These are phyloP conservation scores for Papilio elwesi DNA, from an alignment of 2,888 invertebrate species.

Conservation along the genomic window DNA sequence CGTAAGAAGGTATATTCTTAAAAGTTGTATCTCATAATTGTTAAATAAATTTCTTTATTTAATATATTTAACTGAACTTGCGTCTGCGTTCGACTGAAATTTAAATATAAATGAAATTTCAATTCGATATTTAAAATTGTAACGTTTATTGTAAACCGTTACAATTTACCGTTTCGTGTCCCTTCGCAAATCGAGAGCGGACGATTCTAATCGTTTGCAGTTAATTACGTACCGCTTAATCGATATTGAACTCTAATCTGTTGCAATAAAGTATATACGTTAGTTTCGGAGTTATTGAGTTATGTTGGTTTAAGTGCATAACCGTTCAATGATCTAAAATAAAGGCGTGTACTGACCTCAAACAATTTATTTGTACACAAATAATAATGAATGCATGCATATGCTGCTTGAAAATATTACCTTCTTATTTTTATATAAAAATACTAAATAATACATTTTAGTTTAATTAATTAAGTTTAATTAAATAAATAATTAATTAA, in stretches of 20 bases:
- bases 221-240: conserved; percentile 34
- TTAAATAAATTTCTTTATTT: not conserved
- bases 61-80: conserved; percentile 16
- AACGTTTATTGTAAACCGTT: conserved; percentile 57
- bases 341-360: conserved; percentile 50
- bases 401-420: not conserved
- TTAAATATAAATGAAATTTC: not conserved
- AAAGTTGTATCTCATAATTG: not conserved
- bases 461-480: too few relatives aligned
- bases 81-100: conserved; percentile 10
- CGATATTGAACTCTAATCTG: conserved; percentile 33
- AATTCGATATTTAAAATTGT: conserved; percentile 30
- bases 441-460: too few relatives aligned
- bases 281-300: not conserved
- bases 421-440: not conserved
- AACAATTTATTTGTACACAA: conserved; percentile 40
- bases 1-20: conserved; percentile 4
- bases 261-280: conserved; percentile 33
- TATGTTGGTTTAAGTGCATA: conserved; percentile 34
- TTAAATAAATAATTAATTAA: too few relatives aligned
- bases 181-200: conserved; percentile 70
- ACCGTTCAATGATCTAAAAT: conserved; percentile 50
- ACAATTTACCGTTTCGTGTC: conserved; percentile 72
- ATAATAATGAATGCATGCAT: conserved; percentile 4
- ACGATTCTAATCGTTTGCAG: conserved; percentile 47